Conservation (phyloP, 2,797 vertebrate species). For the Pangasius sanitwongsei region DNA sequence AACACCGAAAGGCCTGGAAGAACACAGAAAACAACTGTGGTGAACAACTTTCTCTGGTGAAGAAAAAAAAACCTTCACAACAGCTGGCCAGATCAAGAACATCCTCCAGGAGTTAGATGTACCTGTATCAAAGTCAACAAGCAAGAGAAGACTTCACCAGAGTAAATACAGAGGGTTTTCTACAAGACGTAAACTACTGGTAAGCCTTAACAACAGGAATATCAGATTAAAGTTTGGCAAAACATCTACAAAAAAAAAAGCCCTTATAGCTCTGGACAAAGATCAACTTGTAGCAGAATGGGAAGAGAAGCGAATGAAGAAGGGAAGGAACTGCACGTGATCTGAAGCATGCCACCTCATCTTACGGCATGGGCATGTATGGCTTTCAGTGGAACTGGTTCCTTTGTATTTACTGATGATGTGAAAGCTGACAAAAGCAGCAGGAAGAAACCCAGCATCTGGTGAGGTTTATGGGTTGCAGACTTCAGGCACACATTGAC, state of each 20-base stretch:
- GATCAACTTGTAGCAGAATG: not conserved
- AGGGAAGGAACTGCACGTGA: not conserved
- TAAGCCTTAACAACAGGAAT: not conserved
- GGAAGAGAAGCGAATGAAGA: not conserved
- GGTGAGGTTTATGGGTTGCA: not conserved
- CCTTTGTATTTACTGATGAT: not conserved
- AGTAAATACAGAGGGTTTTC: not conserved
- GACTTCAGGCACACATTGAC: no score
- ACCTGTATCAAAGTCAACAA: not conserved
- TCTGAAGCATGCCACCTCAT: not conserved
- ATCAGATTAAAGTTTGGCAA: not conserved
- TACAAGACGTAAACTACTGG: not conserved
- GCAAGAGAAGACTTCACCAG: not conserved
- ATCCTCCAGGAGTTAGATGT: constrained; percentile 44
- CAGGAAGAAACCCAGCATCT: not conserved
- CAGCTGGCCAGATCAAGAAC: constrained; percentile 57
- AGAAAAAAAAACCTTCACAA: constrained; percentile 51
- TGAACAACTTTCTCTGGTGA: not conserved
- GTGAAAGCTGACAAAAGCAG: not conserved
- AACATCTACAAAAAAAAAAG: not conserved
- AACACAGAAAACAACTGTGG: not conserved
- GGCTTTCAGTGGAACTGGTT: not conserved
- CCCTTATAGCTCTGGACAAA: not conserved
- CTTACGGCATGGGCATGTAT: not conserved
- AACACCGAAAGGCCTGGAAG: not conserved